Evolutionary conservation across 2,888 invertebrate genomes (phyloP), one percentile per base, ranked within the genome.

Genomic region (Stegana nigrithorax): DNA sequence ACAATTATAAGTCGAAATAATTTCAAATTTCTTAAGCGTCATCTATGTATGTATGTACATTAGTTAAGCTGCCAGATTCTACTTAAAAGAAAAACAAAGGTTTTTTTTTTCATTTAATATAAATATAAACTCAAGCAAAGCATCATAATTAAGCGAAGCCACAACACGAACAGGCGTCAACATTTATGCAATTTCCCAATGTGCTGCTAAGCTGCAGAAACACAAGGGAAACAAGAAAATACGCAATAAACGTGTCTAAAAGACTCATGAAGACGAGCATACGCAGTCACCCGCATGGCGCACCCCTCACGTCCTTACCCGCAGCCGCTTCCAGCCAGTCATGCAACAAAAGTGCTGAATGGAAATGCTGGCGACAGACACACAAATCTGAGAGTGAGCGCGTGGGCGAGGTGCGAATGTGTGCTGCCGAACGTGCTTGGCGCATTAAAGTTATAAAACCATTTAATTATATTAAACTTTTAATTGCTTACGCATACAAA

Each of bases 401-500:
- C 23, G 67, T 65, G 65, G 59, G 63, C 66, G 59, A 66, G 65
- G 63, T 63, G 51, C 61, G 64, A 55, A 65, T 64, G 29, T 39
- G 66, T 59, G 68, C 51, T n/a, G 65, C 71, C 69, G 74, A 69
- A 72, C 53, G 36, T 55, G 53, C 19, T 19, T 36, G 23, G 68
- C 53, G 66, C 70, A 69, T 74, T 70, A 71, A 76, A 76, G 77
- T 75, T 75, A 73, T 78, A 81, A 82, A 82, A 81, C 78, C 81
- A 80, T 82, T 82, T 78, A 82, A 82, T 81, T 81, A 80, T 79
- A 81, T 81, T 81, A 82, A 82, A 82, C 82, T 82, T 82, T 82
- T 82, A 82, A 82, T 82, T 82, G 81, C 78, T 72, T 74, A 73
- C 76, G 74, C 72, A 76, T 17, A 58, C 45, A 42, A 51, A 51